Evolutionary conservation across 2,113 vertebrate species (phyloP).

Genomic region (Zingel zingel): DNA sequence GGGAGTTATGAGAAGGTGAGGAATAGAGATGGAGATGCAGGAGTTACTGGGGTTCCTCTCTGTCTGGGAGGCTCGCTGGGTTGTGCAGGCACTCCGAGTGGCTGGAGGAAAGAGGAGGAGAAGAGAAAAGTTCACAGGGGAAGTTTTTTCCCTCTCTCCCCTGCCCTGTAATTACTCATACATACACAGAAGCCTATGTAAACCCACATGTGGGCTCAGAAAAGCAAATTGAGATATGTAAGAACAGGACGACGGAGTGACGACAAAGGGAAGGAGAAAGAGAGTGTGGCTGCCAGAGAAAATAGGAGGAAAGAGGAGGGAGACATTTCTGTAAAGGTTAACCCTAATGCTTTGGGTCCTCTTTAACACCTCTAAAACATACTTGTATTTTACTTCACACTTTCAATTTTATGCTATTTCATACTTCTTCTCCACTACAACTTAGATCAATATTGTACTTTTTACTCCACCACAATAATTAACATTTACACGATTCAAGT

Average conservation of each 20-base stretch:
- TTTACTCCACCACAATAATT: not conserved
- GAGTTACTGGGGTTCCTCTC: slow-evolving; percentile 34
- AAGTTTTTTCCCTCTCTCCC: slow-evolving; percentile 48
- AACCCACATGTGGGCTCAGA: slow-evolving; percentile 49
- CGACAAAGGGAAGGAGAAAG: not conserved
- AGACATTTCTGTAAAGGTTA: not conserved
- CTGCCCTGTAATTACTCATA: slow-evolving; percentile 70
- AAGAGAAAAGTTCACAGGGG: slow-evolving; percentile 51
- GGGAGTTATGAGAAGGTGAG: slow-evolving; percentile 19
- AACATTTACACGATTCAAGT: not conserved
- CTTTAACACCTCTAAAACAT: not conserved
- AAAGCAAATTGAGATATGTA: slow-evolving; percentile 42
- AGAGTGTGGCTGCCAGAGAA: not conserved
- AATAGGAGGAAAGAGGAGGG: not conserved
- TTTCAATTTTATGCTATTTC: not conserved
- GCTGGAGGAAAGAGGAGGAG: slow-evolving; percentile 63
- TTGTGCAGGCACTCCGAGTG: slow-evolving; percentile 1
- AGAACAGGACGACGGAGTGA: slow-evolving; percentile 16
- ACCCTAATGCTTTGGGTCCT: not conserved
- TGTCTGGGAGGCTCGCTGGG: slow-evolving; percentile 42
- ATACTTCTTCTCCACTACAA: not conserved
- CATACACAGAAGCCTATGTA: slow-evolving; percentile 41
- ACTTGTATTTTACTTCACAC: not conserved
- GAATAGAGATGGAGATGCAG: slow-evolving; percentile 37
- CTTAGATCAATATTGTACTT: not conserved